These are phyloP conservation scores for Aleadryas rufinucha DNA, from an alignment of 2,113 vertebrate species.

Conservation along the genomic window DNA sequence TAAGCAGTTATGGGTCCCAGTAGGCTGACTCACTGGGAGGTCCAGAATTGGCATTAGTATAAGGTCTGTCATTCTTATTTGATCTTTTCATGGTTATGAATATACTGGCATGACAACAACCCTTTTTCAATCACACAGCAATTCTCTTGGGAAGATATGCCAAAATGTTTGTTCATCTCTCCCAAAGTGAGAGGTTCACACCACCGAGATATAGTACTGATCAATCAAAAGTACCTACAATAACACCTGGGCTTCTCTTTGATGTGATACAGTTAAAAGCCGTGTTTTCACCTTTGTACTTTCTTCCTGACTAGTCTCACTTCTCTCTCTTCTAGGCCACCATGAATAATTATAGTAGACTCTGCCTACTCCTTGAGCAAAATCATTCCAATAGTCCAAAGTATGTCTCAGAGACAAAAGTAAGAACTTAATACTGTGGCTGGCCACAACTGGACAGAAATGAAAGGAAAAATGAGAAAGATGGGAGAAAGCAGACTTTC, in stretches of 20 bases:
- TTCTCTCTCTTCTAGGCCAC: neutral
- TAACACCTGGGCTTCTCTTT: neutral
- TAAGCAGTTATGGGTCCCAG: neutral
- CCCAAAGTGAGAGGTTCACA: neutral
- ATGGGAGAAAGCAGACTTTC: constrained; percentile 4
- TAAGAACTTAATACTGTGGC: neutral
- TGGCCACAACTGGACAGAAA: neutral
- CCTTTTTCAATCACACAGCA: neutral
- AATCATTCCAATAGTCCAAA: neutral
- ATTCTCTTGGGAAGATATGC: neutral
- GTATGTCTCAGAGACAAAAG: neutral
- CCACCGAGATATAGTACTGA: rapidly evolving
- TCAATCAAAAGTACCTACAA: neutral
- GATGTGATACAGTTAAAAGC: neutral
- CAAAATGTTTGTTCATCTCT: neutral
- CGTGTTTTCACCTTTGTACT: neutral
- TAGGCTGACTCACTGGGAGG: neutral
- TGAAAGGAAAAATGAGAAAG: neutral
- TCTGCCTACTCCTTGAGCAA: neutral
- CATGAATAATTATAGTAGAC: neutral
- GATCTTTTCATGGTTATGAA: neutral
- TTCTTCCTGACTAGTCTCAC: neutral
- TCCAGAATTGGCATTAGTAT: neutral
- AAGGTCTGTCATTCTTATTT: neutral
- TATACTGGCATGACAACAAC: neutral